Conservation (phyloP, 1,140 invertebrate genomes). For the Aphaenogaster ashmeadi region DNA sequence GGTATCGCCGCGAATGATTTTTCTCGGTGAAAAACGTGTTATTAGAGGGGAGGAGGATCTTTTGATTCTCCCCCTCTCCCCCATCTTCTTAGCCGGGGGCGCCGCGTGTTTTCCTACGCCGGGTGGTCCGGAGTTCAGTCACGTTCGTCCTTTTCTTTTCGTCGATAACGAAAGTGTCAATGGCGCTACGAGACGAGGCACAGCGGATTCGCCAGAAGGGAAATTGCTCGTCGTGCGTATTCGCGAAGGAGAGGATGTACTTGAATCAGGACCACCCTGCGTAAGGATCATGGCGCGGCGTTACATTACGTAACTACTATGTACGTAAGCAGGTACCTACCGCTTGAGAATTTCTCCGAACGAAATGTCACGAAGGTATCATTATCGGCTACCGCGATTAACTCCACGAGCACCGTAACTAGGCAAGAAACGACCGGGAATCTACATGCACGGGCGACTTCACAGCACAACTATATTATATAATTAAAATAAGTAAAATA, state of each 20-base stretch:
- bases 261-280: constrained; percentile 21
- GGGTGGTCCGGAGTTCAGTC: background rate
- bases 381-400: constrained; percentile 37
- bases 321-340: background rate
- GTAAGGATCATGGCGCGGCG: background rate
- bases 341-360: constrained; percentile 39
- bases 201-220: constrained; percentile 2
- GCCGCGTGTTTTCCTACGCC: background rate
- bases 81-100: background rate
- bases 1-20: constrained; percentile 54
- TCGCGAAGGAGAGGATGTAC: background rate
- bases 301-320: background rate
- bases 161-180: constrained; percentile 29
- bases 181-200: constrained; percentile 1
- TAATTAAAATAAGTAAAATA: too few species aligned
- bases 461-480: background rate
- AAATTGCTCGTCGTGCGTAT: constrained; percentile 1
- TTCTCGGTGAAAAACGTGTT: constrained; percentile 52
- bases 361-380: constrained; percentile 44
- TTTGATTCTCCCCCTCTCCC: background rate
- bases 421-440: background rate
- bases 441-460: constrained; percentile 14
- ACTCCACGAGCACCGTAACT: background rate
- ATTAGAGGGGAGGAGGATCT: constrained; percentile 25
- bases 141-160: background rate